Percentiles rank a stretch among this genome's conserved stretches.
Conservation (phyloP, 2,888 invertebrate genomes). For the Cyaniris semiargus region DNA sequence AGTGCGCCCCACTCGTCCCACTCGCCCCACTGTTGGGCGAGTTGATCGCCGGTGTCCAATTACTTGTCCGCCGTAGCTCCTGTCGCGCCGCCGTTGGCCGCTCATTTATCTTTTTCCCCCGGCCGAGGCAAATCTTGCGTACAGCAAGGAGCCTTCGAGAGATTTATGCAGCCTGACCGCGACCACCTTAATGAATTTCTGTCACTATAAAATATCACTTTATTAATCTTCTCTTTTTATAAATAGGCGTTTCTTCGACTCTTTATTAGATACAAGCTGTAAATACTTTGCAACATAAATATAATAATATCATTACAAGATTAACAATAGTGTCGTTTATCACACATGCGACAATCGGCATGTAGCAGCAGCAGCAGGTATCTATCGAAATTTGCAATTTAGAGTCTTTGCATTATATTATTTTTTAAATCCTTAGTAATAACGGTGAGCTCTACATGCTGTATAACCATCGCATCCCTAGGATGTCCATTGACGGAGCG, state of each 20-base stretch:
- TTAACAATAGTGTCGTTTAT: too few species aligned
- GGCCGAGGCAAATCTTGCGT: conserved; percentile 41
- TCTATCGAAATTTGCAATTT: too few species aligned
- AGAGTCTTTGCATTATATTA: too few species aligned
- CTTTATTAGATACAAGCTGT: background rate
- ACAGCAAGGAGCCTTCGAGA: conserved; percentile 41
- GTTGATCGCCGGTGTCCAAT: conserved; percentile 46
- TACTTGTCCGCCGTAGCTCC: conserved; percentile 46
- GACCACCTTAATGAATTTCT: conserved; percentile 40
- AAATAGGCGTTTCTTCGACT: background rate
- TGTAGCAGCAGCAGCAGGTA: too few species aligned
- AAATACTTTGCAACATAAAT: background rate
- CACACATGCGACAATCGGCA: too few species aligned
- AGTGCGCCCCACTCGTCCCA: background rate
- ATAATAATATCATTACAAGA: background rate
- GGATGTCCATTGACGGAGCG: too few species aligned
- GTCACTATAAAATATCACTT: conserved; percentile 2
- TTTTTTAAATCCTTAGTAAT: too few species aligned
- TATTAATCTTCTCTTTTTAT: background rate
- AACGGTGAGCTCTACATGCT: too few species aligned
- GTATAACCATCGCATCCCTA: too few species aligned
- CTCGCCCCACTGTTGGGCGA: conserved; percentile 32
- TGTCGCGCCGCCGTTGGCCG: conserved; percentile 44
- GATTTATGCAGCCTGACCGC: conserved; percentile 44
- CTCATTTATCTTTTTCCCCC: conserved; percentile 46